phyloP scores from a whole-genome alignment of 2,797 vertebrate species.

The Psittacula derbiana region DNA sequence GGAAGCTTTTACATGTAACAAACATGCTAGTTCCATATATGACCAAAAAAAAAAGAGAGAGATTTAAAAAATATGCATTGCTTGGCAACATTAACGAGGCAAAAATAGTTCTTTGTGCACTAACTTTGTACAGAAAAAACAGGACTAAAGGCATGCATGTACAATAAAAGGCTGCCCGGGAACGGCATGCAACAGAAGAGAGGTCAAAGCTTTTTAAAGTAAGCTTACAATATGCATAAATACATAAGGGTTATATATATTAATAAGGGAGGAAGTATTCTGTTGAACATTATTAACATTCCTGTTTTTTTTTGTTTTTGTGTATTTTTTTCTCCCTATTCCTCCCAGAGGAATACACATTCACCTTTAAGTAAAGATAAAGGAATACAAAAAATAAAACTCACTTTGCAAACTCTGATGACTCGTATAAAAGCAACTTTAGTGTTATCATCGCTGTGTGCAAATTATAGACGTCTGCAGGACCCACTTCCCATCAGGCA shows the following conservation, averaged over 20 bases:
- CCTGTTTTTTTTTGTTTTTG: conserved; percentile 59
- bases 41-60: conserved; percentile 43
- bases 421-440: conserved; percentile 79
- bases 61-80: conserved; percentile 83
- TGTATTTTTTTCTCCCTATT: conserved; percentile 74
- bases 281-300: conserved; percentile 82
- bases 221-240: conserved; percentile 81
- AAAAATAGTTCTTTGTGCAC: conserved; percentile 87
- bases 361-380: conserved; percentile 84
- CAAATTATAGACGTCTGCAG: conserved; percentile 70
- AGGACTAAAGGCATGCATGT: conserved; percentile 79
- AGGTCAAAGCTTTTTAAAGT: conserved; percentile 70
- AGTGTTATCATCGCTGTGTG: conserved; percentile 77
- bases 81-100: conserved; percentile 84
- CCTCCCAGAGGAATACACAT: conserved; percentile 87
- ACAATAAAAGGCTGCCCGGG: conserved; percentile 73
- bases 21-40: conserved; percentile 83
- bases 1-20: conserved; percentile 85
- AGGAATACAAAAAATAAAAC: conserved; percentile 83
- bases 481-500: conserved; percentile 65
- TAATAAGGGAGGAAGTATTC: conserved; percentile 83
- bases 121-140: conserved; percentile 80
- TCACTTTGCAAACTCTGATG: conserved; percentile 81
- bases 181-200: conserved; percentile 78
- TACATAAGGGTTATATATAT: conserved; percentile 80